Conservation (phyloP, 2,113 vertebrate genomes). For the Chelonoidis abingdonii region DNA sequence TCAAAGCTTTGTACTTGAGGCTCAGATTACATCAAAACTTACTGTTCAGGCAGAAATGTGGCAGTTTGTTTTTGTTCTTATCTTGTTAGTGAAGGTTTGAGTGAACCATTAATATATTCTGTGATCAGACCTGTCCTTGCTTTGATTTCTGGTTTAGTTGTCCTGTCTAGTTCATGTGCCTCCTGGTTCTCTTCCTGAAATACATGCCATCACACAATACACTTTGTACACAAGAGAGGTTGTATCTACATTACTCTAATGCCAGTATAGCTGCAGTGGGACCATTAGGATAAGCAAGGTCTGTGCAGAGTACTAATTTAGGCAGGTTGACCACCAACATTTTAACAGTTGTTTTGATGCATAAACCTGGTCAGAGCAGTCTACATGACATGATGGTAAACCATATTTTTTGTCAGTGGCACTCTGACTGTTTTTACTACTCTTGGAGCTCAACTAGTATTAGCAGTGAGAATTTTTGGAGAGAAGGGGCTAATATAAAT, state of each 20-base stretch:
- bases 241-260: neutral
- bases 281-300: neutral
- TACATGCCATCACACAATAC: neutral
- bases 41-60: neutral
- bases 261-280: neutral
- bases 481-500: neutral
- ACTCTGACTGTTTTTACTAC: neutral
- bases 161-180: neutral
- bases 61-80: neutral
- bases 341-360: neutral
- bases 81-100: neutral
- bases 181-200: neutral
- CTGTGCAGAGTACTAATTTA: neutral
- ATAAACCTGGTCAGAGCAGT: neutral
- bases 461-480: neutral
- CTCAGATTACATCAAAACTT: neutral
- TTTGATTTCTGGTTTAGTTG: neutral
- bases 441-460: neutral
- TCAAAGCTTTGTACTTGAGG: neutral
- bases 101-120: neutral
- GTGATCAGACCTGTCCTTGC: neutral
- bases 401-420: neutral
- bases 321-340: neutral
- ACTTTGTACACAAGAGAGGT: too few relatives aligned
- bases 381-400: neutral